These are phyloP conservation scores for Cerceris rybyensis DNA, from an alignment of 2,888 invertebrate species.

Conservation along the genomic window DNA sequence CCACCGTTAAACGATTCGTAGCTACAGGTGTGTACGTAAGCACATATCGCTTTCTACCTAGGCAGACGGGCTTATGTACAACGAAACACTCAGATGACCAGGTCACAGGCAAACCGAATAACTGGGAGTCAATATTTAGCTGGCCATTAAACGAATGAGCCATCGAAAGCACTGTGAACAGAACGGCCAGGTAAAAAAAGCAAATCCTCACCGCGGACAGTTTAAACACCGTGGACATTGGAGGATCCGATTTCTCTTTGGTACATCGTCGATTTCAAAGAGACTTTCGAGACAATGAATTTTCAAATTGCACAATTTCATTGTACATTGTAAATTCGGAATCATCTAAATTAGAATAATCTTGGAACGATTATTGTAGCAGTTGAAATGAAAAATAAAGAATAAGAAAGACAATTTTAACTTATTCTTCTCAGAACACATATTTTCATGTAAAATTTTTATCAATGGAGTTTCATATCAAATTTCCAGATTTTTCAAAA, in stretches of 20 bases:
- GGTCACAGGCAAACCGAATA: slow-evolving; percentile 65
- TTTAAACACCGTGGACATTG: slow-evolving; percentile 52
- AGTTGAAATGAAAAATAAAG: no score
- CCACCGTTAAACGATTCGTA: slow-evolving; percentile 31
- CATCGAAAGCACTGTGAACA: slow-evolving; percentile 43
- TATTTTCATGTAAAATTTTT: no score
- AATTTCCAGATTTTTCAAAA: no score
- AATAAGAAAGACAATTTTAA: no score
- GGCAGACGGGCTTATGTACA: slow-evolving; percentile 46
- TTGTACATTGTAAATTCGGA: no score
- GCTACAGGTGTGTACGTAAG: slow-evolving; percentile 30
- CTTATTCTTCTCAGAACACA: no score
- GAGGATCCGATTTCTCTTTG: slow-evolving; percentile 54
- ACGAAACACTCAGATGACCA: slow-evolving; percentile 60
- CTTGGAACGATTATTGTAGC: no score
- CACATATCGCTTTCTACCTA: slow-evolving; percentile 26
- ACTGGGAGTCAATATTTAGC: slow-evolving; percentile 74
- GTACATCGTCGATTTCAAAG: neutral
- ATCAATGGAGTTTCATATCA: no score
- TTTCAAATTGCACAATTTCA: no score
- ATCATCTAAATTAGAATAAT: no score
- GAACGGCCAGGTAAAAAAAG: slow-evolving; percentile 43
- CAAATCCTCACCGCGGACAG: slow-evolving; percentile 44
- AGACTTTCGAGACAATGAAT: no score
- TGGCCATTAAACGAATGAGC: slow-evolving; percentile 71